Base-by-base conservation (phyloP, 2,888 invertebrate genomes). In the Ochropacha duplaris region DNA sequence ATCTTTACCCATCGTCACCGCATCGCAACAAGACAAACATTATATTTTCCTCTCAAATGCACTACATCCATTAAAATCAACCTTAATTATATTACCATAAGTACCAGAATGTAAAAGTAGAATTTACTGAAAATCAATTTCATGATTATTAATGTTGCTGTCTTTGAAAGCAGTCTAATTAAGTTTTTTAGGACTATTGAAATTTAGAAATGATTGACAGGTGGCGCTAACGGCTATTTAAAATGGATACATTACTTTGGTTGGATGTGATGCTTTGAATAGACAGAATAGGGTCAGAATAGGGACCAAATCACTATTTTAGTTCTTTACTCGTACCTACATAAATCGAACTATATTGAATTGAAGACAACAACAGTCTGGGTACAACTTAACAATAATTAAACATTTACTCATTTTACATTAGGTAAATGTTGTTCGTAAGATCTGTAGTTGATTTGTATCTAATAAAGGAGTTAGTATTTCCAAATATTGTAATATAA, bases 141-240 rank as follows among this genome's bases (percentile, higher is more conserved):
- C 61, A 67, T 64, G 59, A 58, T 76, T 71, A 73, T 76, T 71
- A 74, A 82, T 78, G 78, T 82, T 81, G 74, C 79, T 83, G 84
- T 85, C 88, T 88, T 87, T 86, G 84, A 92, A 86, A 90, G 90
- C 86, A 84, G 87, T 82, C 90, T 91, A 91, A 90, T 91, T 90
- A 89, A 84, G 88, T 90, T 90, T 90, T 83, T 89, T 90, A 79
- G 81, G 76, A 83, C 81, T 84, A 87, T 90, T 87, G 88, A 90
- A 89, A 87, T 84, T 82, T 83, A 82, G 83, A 87, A 81, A 84
- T 90, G 92, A 92, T 86, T 90, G 92, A 82, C 90, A 90, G 86
- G 86, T 89, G 92, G 90, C 90, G 91, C 92, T 89, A 86, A 86
- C 83, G 90, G 91, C 89, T 71, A 78, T 84, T 84, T 80, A 79